Percentiles rank a stretch among this genome's conserved stretches.
Evolutionary conservation across 2,888 invertebrate genomes (phyloP).

Genomic region (Dendrolimus pini): DNA sequence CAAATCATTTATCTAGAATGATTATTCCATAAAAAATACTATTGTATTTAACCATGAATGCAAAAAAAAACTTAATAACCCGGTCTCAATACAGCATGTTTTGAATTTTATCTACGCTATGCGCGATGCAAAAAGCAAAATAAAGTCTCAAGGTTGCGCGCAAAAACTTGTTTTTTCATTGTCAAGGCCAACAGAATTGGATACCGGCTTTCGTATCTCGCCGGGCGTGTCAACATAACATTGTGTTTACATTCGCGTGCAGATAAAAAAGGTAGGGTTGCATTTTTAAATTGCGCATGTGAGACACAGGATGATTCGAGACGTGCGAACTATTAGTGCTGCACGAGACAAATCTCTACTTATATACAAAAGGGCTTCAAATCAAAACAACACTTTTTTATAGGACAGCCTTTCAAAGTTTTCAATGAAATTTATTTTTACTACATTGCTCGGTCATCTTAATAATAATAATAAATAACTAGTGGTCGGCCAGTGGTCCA

Average conservation of each 20-base stretch:
- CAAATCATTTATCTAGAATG: too few relatives aligned
- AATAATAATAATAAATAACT: too few relatives aligned
- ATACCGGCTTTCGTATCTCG: slow-evolving; percentile 60
- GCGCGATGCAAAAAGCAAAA: slow-evolving; percentile 43
- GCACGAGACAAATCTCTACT: too few relatives aligned
- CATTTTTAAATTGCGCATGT: not conserved
- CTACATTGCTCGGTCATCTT: too few relatives aligned
- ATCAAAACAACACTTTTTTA: too few relatives aligned
- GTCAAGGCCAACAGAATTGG: slow-evolving; percentile 72
- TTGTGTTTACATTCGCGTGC: slow-evolving; percentile 55
- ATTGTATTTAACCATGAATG: not conserved
- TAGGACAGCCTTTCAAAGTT: too few relatives aligned
- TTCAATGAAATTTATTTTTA: too few relatives aligned
- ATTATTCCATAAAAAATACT: not conserved
- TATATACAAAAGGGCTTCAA: too few relatives aligned
- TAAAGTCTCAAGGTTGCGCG: slow-evolving; percentile 47
- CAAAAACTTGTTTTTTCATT: slow-evolving; percentile 67
- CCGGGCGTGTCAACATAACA: slow-evolving; percentile 56
- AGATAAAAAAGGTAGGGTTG: slow-evolving; percentile 40
- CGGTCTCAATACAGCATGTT: not conserved
- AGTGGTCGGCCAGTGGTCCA: too few relatives aligned
- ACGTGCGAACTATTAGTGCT: too few relatives aligned
- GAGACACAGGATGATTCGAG: not conserved
- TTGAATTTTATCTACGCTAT: slow-evolving; percentile 6
- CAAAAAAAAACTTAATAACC: not conserved